A percentile compares a stretch with the other conserved stretches of the same genome.
Evolutionary conservation across 2,797 vertebrate species (phyloP).

Genomic region (Diplodus puntazzo): DNA sequence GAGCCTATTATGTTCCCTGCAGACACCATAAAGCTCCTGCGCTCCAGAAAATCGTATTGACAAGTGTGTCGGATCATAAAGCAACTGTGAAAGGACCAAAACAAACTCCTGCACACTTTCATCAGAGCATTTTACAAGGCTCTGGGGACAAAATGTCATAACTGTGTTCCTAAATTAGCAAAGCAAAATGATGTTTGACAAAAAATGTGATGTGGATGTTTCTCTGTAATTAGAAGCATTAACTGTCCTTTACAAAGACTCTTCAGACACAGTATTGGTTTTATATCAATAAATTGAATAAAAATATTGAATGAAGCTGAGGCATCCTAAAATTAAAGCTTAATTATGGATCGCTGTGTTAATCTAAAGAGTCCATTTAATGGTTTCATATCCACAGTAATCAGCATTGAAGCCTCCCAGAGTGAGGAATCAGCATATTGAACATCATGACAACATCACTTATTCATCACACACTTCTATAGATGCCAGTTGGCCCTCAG

Average conservation of each 20-base stretch:
- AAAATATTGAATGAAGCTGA: background rate
- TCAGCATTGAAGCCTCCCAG: slow-evolving; percentile 11
- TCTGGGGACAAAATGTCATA: background rate
- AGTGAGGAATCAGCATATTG: slow-evolving; percentile 41
- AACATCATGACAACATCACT: slow-evolving; percentile 58
- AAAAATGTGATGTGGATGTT: background rate
- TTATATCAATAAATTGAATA: background rate
- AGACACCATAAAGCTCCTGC: background rate
- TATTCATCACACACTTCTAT: slow-evolving; percentile 61
- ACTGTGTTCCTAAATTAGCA: background rate
- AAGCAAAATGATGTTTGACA: background rate
- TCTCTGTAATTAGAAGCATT: background rate
- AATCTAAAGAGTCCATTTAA: background rate
- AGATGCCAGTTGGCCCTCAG: slow-evolving; percentile 58
- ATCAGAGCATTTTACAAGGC: background rate
- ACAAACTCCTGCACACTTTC: background rate
- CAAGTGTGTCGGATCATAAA: background rate
- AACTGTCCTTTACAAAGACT: background rate
- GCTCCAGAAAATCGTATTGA: background rate
- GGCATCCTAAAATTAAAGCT: background rate
- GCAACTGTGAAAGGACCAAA: background rate
- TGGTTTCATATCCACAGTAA: background rate
- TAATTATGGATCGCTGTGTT: background rate
- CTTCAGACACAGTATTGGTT: background rate
- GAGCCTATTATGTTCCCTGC: background rate